Base-by-base conservation (phyloP, 2,113 vertebrate species). In the Notiomystis cincta region DNA sequence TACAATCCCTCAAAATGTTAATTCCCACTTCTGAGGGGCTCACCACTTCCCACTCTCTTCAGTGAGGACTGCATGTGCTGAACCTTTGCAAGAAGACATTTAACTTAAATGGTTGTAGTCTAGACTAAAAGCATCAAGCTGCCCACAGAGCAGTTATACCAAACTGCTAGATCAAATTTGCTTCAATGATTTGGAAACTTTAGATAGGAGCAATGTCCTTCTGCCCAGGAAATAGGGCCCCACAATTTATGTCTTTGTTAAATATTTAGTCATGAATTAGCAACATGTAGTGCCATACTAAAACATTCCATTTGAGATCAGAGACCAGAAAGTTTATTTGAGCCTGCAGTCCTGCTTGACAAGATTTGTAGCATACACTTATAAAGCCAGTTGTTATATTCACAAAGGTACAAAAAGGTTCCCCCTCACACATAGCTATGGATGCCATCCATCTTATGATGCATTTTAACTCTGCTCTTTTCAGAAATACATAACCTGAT, bases 301-400 rank as follows among this genome's bases (percentile, higher is more conserved):
- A 78, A 91, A 73, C 40, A 31, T 78, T 89, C 51, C 31, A n/a
- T 83, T 71, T 92, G 72, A 91, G 86, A 92, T 90, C 89, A 92
- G 93, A 89, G 60, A 82, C 13, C 35, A 50, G 44, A 89, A 78
- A 67, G 69, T 92, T 91, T 95, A 92, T 66, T 75, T 89, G 82
- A 93, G 71, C 44, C 53, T 60, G 27, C 11, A 82, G 62, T 56
- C 67, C 67, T 77, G 30, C 47, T 73, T 62, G 90, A 92, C 31
- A 86, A 92, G 83, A 90, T 92, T 90, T 88, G 75, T 70, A 83
- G 28, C 23, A 22, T 13, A 65, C 38, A 57, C 77, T 85, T 92
- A 65, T 15, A 82, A 51, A 90, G 30, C 21, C 60, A 48, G 69
- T 35, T 73, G 44, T 20, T 75, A 56, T 61, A 44, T 71, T 92